Conservation (phyloP, 2,797 vertebrate genomes). For the Champsocephalus gunnari region DNA sequence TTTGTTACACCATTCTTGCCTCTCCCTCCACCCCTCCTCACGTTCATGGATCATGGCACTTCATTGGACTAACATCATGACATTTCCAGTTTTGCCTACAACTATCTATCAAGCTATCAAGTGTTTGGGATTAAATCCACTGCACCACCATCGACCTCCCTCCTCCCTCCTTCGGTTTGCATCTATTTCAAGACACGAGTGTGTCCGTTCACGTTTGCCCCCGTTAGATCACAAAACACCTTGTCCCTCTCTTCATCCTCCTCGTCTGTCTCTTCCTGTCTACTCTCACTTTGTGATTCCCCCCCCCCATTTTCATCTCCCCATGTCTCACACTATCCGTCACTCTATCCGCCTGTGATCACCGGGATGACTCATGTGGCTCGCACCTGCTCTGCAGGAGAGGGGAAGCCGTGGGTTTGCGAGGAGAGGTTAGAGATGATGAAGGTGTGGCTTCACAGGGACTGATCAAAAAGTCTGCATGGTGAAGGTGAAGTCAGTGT, state of each 20-base stretch:
- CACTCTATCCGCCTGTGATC: constrained; percentile 59
- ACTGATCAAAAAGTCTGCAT: constrained; percentile 13
- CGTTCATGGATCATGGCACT: constrained; percentile 73
- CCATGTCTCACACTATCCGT: constrained; percentile 41
- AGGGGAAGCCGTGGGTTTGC: constrained; percentile 26
- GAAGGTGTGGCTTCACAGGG: constrained; percentile 40
- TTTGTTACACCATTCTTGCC: constrained; percentile 64
- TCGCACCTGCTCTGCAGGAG: constrained; percentile 74
- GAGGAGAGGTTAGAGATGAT: constrained; percentile 21
- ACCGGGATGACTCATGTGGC: constrained; percentile 74
- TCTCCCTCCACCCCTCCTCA: constrained; percentile 36
- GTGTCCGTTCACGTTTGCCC: constrained; percentile 43
- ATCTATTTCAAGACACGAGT: constrained; percentile 46
- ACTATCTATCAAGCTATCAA: constrained; percentile 24
- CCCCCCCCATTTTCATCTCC: constrained; percentile 21
- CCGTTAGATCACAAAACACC: constrained; percentile 36
- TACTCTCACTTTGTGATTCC: constrained; percentile 15
- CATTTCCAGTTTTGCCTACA: constrained; percentile 70
- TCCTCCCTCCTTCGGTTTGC: constrained; percentile 22
- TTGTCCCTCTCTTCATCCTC: constrained; percentile 41
- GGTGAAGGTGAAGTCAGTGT: neutral
- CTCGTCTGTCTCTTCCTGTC: constrained; percentile 30
- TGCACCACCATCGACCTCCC: constrained; percentile 4
- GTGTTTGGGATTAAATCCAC: constrained; percentile 46
- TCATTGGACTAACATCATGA: constrained; percentile 66